Evolutionary conservation across 2,797 vertebrate genomes (phyloP).

Genomic region (Pelobates cultripes): DNA sequence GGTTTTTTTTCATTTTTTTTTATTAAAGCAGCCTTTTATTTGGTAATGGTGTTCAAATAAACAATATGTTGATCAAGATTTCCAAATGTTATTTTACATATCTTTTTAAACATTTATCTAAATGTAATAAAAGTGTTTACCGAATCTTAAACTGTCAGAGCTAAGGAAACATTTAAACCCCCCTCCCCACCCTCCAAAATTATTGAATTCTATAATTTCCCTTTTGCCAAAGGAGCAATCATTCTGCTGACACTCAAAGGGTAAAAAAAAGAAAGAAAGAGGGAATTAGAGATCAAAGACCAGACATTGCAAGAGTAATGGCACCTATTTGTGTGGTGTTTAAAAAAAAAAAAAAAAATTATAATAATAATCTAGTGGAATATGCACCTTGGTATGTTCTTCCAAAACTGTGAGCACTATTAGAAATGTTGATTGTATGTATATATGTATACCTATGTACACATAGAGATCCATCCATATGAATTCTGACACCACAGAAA

Average conservation of each 20-base stretch:
- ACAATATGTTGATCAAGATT: conserved; percentile 70
- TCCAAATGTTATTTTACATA: conserved; percentile 63
- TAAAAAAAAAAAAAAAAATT: no score
- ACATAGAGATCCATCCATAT: no score
- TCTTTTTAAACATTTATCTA: conserved; percentile 66
- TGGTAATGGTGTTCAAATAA: conserved; percentile 67
- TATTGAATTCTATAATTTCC: conserved; percentile 64
- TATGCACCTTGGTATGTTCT: no score
- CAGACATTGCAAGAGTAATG: conserved; percentile 27
- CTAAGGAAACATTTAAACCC: conserved; percentile 58
- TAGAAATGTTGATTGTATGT: no score
- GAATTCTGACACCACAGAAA: no score
- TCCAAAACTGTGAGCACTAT: no score
- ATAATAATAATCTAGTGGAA: no score
- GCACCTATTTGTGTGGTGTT: conserved; percentile 44
- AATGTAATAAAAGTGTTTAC: conserved; percentile 64
- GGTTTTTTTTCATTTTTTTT: conserved; percentile 63
- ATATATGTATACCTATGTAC: no score
- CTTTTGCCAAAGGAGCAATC: conserved; percentile 1
- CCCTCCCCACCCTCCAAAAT: conserved; percentile 54
- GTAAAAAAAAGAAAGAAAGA: conserved; percentile 62
- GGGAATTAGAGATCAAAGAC: conserved; percentile 18
- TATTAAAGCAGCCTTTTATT: conserved; percentile 73
- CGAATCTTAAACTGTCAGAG: conserved; percentile 65
- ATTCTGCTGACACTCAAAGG: background rate